Conservation (phyloP, 35 echinoderm and acorn worm species). For the Patiria miniata region DNA sequence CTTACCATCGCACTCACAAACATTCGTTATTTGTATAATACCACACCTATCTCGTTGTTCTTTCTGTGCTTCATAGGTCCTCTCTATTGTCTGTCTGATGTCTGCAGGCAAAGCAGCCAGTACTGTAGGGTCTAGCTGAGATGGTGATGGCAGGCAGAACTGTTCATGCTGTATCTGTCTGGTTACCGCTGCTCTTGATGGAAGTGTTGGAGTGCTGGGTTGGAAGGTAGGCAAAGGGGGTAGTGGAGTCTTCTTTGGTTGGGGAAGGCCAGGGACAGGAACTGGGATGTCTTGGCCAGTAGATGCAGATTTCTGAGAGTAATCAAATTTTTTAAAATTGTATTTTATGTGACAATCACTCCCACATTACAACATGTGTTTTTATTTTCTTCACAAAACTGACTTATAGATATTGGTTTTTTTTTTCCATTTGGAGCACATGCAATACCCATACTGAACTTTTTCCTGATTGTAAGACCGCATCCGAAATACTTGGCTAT, state of each 20-base stretch:
- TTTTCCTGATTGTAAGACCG: too few species aligned
- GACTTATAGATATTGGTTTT: too few species aligned
- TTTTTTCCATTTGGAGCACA: too few species aligned
- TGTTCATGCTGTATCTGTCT: background rate
- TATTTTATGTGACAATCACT: too few species aligned
- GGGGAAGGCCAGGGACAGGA: background rate
- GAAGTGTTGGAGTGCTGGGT: conserved; percentile 6
- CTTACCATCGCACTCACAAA: too few species aligned
- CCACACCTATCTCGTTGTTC: background rate
- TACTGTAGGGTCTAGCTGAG: conserved; percentile 75
- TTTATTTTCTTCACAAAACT: too few species aligned
- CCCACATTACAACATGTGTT: too few species aligned
- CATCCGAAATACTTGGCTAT: too few species aligned
- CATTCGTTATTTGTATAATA: too few species aligned
- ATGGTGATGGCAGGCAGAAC: conserved; percentile 67
- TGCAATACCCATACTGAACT: too few species aligned
- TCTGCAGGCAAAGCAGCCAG: conserved; percentile 64
- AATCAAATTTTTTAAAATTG: too few species aligned
- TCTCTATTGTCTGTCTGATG: conserved; percentile 57
- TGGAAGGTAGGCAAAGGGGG: conserved; percentile 58
- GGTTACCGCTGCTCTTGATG: background rate
- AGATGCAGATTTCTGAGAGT: background rate
- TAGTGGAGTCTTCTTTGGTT: conserved; percentile 17
- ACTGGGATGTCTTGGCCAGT: background rate
- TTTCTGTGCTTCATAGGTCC: conserved; percentile 33